Conservation (phyloP, 2,797 vertebrate genomes). For the Pipistrellus pipistrellus region DNA sequence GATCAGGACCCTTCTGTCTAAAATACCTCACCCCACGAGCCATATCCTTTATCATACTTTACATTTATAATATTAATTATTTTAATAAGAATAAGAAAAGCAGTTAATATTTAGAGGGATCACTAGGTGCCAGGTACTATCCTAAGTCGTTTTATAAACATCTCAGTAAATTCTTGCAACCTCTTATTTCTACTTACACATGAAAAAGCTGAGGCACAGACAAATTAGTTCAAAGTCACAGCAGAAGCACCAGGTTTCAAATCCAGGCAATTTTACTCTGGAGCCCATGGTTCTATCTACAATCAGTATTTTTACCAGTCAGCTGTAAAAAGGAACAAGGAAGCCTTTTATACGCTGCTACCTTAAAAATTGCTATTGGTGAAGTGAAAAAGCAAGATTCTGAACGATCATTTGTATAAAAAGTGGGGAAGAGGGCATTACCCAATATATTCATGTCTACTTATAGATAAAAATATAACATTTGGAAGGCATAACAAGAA, state of each 20-base stretch:
- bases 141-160: not conserved
- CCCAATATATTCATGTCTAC: not conserved
- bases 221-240: not conserved
- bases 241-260: not conserved
- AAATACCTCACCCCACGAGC: not conserved
- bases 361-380: not conserved
- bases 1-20: not conserved
- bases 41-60: not conserved
- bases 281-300: not conserved
- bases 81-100: constrained; percentile 5
- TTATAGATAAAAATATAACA: not conserved
- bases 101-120: not conserved
- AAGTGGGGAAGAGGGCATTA: not conserved
- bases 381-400: constrained; percentile 23
- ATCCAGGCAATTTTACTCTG: not conserved
- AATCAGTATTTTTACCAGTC: constrained; percentile 26
- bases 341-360: not conserved
- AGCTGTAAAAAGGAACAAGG: not conserved
- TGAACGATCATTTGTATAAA: not conserved
- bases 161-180: not conserved
- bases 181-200: not conserved
- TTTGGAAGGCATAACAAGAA: not conserved
- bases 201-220: not conserved
- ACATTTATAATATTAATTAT: not conserved
- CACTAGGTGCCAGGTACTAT: not conserved